Conservation (phyloP, 2,797 vertebrate genomes). For the Enteromius viviparus region DNA sequence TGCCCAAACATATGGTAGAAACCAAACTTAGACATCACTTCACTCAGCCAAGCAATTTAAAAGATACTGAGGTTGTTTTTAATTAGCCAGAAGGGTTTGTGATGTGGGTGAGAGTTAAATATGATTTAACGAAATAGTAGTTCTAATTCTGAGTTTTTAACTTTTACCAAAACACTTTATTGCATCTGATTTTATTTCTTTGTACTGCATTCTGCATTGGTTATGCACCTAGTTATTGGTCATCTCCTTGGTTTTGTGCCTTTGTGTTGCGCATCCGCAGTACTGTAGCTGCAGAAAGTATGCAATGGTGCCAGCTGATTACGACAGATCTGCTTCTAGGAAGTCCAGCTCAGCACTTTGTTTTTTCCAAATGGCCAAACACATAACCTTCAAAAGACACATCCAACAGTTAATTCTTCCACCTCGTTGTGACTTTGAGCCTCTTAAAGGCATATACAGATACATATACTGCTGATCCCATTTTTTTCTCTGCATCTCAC, state of each 20-base stretch:
- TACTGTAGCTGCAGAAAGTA: background rate
- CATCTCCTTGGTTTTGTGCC: background rate
- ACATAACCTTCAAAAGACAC: constrained; percentile 32
- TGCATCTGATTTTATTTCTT: background rate
- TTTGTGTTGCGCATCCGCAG: background rate
- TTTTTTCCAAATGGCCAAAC: constrained; percentile 10
- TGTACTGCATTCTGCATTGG: background rate
- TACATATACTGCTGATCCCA: background rate
- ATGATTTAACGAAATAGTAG: constrained; percentile 4
- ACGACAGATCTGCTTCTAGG: constrained; percentile 44
- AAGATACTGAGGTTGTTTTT: constrained; percentile 26
- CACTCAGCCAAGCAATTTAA: constrained; percentile 34
- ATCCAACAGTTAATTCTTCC: background rate
- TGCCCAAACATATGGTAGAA: constrained; percentile 55
- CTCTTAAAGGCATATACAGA: background rate
- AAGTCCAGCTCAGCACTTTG: constrained; percentile 40
- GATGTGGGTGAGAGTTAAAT: constrained; percentile 16
- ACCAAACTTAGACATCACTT: constrained; percentile 42
- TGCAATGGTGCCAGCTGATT: constrained; percentile 27
- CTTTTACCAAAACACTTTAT: background rate
- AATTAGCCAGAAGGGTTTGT: constrained; percentile 36
- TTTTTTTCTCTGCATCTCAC: background rate
- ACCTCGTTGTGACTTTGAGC: background rate
- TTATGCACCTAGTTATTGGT: background rate
- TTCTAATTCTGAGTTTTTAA: background rate